phyloP scores from a whole-genome alignment of 2,888 invertebrate genomes.

The Diarsia mendica region DNA sequence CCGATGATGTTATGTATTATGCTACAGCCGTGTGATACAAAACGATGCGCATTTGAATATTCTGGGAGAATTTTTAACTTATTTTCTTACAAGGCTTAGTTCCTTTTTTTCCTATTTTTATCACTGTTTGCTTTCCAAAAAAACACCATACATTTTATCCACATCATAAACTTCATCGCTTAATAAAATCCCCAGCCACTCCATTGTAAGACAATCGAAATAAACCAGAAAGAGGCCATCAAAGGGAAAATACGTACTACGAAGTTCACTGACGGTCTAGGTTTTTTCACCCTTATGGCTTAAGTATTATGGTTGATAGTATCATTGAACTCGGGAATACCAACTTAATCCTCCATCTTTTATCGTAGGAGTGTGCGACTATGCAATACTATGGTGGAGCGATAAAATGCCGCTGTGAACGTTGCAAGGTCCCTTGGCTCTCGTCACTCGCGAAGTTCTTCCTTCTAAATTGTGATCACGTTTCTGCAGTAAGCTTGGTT shows the following conservation, averaged over 20 bases:
- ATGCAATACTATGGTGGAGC: slow-evolving; percentile 40
- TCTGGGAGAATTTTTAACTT: too few relatives aligned
- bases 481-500: slow-evolving; percentile 47
- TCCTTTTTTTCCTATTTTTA: neutral
- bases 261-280: too few relatives aligned
- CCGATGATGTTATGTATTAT: too few relatives aligned
- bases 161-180: slow-evolving; percentile 17
- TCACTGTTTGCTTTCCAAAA: neutral
- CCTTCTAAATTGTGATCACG: slow-evolving; percentile 59
- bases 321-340: too few relatives aligned
- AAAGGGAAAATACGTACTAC: slow-evolving; percentile 35
- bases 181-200: slow-evolving; percentile 38
- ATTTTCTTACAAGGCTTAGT: neutral
- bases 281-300: too few relatives aligned
- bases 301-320: too few relatives aligned
- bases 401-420: slow-evolving; percentile 53
- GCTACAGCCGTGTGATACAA: neutral
- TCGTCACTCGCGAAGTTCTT: slow-evolving; percentile 40
- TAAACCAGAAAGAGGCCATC: slow-evolving; percentile 49
- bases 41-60: too few relatives aligned
- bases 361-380: slow-evolving; percentile 28
- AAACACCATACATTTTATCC: slow-evolving; percentile 3
- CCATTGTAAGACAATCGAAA: slow-evolving; percentile 44
- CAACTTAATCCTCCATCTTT: slow-evolving; percentile 22
- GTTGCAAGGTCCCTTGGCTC: slow-evolving; percentile 46